Conservation (phyloP, 2,888 invertebrate species). For the Alloscopus bannaensis region DNA sequence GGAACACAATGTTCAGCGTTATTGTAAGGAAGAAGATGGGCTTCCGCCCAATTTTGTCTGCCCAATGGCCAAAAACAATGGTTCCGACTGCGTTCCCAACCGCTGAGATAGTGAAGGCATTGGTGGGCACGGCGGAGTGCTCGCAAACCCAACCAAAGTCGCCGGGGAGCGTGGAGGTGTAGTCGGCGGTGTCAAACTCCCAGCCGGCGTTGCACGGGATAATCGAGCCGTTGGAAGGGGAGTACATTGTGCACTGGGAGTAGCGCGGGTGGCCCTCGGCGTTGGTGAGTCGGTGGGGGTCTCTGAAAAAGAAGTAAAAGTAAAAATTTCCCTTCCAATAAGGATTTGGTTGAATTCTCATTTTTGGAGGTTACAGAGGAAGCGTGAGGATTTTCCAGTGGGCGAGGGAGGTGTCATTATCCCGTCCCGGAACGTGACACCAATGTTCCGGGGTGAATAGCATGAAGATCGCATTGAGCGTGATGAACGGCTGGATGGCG, state of each 20-base stretch:
- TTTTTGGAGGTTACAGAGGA: constrained; percentile 78
- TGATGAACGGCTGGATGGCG: constrained; percentile 77
- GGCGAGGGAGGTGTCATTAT: constrained; percentile 76
- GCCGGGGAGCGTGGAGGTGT: constrained; percentile 66
- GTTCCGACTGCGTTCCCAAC: constrained; percentile 79
- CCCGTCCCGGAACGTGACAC: constrained; percentile 79
- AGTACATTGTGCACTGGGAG: constrained; percentile 61
- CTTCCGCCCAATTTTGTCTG: constrained; percentile 76
- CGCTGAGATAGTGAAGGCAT: constrained; percentile 78
- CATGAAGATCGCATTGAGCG: constrained; percentile 78
- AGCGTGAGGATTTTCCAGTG: constrained; percentile 78
- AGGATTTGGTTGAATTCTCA: constrained; percentile 75
- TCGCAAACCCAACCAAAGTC: constrained; percentile 70
- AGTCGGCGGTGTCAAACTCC: constrained; percentile 68
- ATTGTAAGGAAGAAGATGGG: constrained; percentile 67
- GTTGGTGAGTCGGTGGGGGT: constrained; percentile 10
- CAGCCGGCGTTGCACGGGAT: constrained; percentile 63
- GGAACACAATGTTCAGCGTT: constrained; percentile 67
- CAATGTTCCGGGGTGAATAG: constrained; percentile 80
- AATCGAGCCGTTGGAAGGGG: not conserved
- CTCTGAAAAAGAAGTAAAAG: constrained; percentile 74
- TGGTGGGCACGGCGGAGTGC: constrained; percentile 74
- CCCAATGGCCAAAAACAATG: constrained; percentile 79
- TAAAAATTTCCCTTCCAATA: constrained; percentile 71
- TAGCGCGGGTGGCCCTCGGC: constrained; percentile 47